Percentiles rank a stretch among this genome's conserved stretches.
Conservation (phyloP, 2,113 vertebrate genomes). For the Prunella himalayana region DNA sequence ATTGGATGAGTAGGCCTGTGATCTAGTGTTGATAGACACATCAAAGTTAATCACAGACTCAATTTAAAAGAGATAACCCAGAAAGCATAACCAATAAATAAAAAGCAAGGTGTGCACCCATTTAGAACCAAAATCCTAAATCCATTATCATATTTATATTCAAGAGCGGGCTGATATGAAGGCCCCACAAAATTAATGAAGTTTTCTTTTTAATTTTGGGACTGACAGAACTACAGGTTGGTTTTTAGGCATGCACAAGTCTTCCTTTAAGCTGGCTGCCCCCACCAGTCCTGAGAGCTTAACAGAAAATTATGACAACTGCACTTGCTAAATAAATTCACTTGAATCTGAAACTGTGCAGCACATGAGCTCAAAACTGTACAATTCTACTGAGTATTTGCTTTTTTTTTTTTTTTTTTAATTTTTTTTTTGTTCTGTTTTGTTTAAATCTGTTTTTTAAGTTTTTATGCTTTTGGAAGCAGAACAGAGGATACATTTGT, state of each 20-base stretch:
- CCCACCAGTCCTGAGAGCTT: neutral
- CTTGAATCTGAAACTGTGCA: neutral
- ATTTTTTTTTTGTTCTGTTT: too few species aligned
- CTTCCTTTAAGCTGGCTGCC: neutral
- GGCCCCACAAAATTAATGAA: neutral
- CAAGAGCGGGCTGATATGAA: neutral
- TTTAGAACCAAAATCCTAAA: neutral
- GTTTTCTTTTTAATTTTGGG: neutral
- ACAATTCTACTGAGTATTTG: neutral
- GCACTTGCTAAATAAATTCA: neutral
- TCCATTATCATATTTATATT: neutral
- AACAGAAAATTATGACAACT: neutral
- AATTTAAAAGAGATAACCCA: constrained; percentile 26
- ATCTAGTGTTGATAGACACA: constrained; percentile 40
- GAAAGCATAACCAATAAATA: constrained; percentile 9
- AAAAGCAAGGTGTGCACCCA: neutral
- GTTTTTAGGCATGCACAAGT: neutral
- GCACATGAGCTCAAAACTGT: neutral
- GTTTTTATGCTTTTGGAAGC: constrained; percentile 5
- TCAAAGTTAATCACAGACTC: constrained; percentile 41
- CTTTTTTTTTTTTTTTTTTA: neutral
- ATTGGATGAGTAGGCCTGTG: constrained; percentile 7
- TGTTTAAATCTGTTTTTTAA: neutral
- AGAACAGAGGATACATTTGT: constrained; percentile 1
- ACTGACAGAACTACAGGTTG: neutral